These are phyloP conservation scores for Scaptodrosophila lebanonensis DNA, from an alignment of 1,140 invertebrate species.

Conservation along the genomic window DNA sequence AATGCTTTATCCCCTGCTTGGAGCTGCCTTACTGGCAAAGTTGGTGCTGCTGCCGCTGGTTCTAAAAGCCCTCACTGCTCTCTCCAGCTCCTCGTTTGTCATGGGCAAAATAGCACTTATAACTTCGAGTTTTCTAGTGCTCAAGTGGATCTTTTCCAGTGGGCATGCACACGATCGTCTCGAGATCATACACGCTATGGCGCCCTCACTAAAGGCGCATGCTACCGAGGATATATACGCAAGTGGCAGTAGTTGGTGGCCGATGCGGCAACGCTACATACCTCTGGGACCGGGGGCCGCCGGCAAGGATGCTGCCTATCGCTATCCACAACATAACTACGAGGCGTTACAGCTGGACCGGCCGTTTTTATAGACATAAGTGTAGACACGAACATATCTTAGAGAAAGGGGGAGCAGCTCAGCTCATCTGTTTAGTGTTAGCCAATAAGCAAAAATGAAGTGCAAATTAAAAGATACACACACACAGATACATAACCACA, in stretches of 20 bases:
- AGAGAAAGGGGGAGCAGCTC: neutral
- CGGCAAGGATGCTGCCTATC: conserved; percentile 35
- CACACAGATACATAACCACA: conserved; percentile 45
- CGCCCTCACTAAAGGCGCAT: conserved; percentile 34
- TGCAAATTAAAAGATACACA: neutral
- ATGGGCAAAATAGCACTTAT: conserved; percentile 79
- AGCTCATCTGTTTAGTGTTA: conserved; percentile 23
- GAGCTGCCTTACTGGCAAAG: conserved; percentile 82
- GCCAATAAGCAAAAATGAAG: conserved; percentile 35
- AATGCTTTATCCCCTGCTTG: conserved; percentile 78
- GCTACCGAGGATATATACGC: conserved; percentile 31
- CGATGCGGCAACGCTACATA: conserved; percentile 51
- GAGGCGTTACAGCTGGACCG: conserved; percentile 40
- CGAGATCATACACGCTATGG: conserved; percentile 60
- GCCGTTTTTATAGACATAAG: conserved; percentile 49
- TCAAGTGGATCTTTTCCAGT: conserved; percentile 54
- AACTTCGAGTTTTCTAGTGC: conserved; percentile 76
- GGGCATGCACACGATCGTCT: conserved; percentile 48
- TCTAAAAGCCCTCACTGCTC: conserved; percentile 81
- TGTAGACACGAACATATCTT: neutral
- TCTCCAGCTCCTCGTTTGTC: conserved; percentile 81
- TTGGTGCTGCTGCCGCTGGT: conserved; percentile 81
- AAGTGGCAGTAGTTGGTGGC: conserved; percentile 53
- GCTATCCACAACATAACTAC: conserved; percentile 17
- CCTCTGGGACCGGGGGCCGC: conserved; percentile 31